phyloP scores from a whole-genome alignment of 2,113 vertebrate genomes.

The Butorides virescens region DNA sequence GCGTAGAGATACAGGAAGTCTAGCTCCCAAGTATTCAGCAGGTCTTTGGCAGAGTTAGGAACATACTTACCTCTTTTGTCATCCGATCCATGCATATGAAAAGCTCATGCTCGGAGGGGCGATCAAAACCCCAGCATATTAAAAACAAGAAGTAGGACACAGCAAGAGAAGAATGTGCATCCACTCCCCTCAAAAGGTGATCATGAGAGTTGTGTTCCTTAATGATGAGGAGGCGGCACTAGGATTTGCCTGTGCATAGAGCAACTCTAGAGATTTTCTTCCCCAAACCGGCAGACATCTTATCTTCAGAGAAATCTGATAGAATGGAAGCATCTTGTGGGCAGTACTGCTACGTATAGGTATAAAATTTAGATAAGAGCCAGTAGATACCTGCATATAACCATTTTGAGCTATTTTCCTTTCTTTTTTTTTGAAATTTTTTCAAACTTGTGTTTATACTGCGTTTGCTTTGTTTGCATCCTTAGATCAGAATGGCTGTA shows the following conservation, averaged over 20 bases:
- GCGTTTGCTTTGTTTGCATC: neutral
- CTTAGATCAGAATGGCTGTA: neutral
- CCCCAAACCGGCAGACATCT: neutral
- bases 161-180: neutral
- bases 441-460: neutral
- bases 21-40: neutral
- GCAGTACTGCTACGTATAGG: neutral
- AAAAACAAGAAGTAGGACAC: neutral
- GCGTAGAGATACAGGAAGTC: neutral
- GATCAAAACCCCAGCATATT: neutral
- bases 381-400: neutral
- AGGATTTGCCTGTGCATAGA: neutral
- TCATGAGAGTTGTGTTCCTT: neutral
- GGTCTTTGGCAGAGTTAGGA: neutral
- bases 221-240: neutral
- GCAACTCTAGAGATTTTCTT: neutral
- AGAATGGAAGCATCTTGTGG: neutral
- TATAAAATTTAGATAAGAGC: neutral
- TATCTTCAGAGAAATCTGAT: neutral
- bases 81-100: neutral
- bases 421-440: neutral
- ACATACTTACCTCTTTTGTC: neutral
- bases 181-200: neutral
- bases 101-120: neutral
- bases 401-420: neutral